phyloP scores from a whole-genome alignment of 1,140 invertebrate species.

The Apis dorsata region DNA sequence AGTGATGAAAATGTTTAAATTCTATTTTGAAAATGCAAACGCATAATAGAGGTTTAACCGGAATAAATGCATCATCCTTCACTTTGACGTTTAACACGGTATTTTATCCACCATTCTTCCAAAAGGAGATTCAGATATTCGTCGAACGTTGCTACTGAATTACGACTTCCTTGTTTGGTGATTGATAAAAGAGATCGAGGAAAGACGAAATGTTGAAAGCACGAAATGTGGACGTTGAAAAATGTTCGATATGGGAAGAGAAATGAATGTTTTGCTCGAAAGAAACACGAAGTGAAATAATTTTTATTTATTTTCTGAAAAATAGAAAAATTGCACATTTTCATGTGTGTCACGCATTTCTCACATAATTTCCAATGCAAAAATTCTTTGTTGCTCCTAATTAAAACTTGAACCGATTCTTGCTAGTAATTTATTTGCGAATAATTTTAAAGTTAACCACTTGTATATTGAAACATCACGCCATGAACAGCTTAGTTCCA shows the following conservation, averaged over 20 bases:
- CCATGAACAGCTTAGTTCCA: no score
- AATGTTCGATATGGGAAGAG: conserved; percentile 2
- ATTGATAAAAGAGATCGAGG: background rate
- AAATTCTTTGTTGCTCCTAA: no score
- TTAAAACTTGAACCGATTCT: no score
- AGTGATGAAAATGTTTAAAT: no score
- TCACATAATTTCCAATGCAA: background rate
- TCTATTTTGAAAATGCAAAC: no score
- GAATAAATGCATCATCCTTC: background rate
- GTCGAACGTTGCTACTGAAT: background rate
- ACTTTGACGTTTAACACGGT: background rate
- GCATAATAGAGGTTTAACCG: background rate
- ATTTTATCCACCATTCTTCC: background rate
- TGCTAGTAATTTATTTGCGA: background rate
- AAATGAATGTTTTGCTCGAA: background rate
- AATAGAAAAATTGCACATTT: background rate
- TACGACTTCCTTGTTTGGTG: no score
- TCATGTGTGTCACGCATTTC: background rate
- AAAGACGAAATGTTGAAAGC: background rate
- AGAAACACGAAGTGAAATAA: conserved; percentile 5
- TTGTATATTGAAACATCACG: background rate
- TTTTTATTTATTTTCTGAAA: background rate
- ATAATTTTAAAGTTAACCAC: no score
- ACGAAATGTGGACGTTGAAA: background rate
- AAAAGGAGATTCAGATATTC: background rate